Conservation (phyloP, 1,140 invertebrate genomes). For the Drosophila bifasciata region DNA sequence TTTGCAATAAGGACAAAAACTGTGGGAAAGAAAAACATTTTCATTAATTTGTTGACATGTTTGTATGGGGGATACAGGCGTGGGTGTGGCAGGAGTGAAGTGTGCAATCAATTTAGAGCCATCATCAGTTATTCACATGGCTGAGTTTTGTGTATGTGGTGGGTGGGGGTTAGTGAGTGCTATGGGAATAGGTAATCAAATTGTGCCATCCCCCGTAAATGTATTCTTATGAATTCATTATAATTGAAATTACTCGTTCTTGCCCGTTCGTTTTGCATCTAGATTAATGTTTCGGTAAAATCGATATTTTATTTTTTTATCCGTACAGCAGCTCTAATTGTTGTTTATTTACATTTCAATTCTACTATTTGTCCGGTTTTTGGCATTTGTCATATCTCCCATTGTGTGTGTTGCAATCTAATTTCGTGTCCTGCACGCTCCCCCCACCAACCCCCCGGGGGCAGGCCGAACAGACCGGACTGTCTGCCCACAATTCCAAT, state of each 20-base stretch:
- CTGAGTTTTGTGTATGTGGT: conserved; percentile 7
- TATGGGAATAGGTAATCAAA: conserved; percentile 38
- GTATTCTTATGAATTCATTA: conserved; percentile 32
- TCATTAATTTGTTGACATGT: background rate
- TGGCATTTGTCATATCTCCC: background rate
- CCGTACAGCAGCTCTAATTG: conserved; percentile 42
- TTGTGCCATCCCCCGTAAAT: conserved; percentile 38
- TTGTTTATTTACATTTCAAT: conserved; percentile 50
- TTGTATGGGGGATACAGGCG: background rate
- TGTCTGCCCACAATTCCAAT: conserved; percentile 3
- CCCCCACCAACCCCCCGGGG: background rate
- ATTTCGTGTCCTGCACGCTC: conserved; percentile 44
- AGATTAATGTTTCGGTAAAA: conserved; percentile 42
- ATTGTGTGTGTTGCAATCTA: conserved; percentile 23
- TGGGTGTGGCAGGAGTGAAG: background rate
- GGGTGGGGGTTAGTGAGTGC: conserved; percentile 6
- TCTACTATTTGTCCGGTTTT: conserved; percentile 30
- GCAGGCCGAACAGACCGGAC: too few species aligned
- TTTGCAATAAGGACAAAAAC: conserved; percentile 33
- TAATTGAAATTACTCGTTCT: conserved; percentile 32
- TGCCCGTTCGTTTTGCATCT: conserved; percentile 48
- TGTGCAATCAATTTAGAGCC: conserved; percentile 47
- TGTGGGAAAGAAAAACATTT: conserved; percentile 9
- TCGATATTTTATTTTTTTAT: conserved; percentile 44
- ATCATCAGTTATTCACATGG: conserved; percentile 56